Evolutionary conservation across 2,888 invertebrate species (phyloP), one percentile per base, ranked within the genome.

Genomic region (Tipula lateralis): DNA sequence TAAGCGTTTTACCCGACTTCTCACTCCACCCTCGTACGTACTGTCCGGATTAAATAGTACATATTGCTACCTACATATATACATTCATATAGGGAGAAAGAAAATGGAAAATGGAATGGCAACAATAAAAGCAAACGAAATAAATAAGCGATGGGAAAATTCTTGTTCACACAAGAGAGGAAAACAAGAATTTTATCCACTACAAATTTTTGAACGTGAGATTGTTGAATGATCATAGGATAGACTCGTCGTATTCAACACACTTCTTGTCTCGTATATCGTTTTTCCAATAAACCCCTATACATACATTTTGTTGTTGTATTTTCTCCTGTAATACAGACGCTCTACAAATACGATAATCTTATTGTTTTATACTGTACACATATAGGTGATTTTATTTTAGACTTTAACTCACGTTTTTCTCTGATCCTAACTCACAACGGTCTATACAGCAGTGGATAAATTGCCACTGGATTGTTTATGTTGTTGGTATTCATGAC

Each of bases 201-300:
- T 24, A 66, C 66, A 66, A 66, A 66, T 66, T 66, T 66, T 66
- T 24, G 66, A 24, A 66, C 66, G 66, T 66, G 66, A 66, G 66
- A 24, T 24, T 66, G 66, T 9, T 24, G 66, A 66, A 66, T 66
- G 66, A 24, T 66, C 24, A 66, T 24, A 24, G 66, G 66, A 19
- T 44, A 44, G 3, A 44, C 16, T 44, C 16, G 44, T 44, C 1
- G 36, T 36, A 7, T 9, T 2, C n/a, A 39, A 34, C 39, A 39
- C 2, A 39, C 0, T 9, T 4, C 9, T 7, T 24, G 24, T 66
- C 24, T 24, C 19, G 9, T 24, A n/a, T n/a, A 24, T 66, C 66
- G 24, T 19, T 24, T 16, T 24, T 66, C 66, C 7, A 66, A 24
- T 66, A 24, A 24, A 66, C 19, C 66, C 6, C 19, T 24, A 24